Evolutionary conservation across 53 echinoderm and acorn worm species (phyloP).

Genomic region (Hippasteria phrygiana): DNA sequence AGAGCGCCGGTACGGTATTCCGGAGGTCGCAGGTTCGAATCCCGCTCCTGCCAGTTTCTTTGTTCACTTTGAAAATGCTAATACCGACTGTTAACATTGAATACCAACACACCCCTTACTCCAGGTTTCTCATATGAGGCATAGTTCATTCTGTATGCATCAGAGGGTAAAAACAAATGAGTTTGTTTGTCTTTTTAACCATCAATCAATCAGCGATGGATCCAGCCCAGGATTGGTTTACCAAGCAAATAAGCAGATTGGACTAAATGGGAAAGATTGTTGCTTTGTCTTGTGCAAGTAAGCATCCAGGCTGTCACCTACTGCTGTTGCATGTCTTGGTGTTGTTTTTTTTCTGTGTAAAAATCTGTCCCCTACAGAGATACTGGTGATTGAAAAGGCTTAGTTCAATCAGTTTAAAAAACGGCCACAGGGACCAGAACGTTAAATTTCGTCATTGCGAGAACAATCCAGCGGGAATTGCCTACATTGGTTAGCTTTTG

Average conservation of each 20-base stretch:
- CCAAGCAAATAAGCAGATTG: background rate
- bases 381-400: background rate
- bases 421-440: background rate
- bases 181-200: no score
- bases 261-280: background rate
- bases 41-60: no score
- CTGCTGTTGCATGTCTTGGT: slow-evolving; percentile 25
- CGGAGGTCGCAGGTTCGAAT: no score
- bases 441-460: background rate
- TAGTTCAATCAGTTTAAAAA: background rate
- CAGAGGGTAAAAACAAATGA: no score
- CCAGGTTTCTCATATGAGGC: no score
- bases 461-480: background rate
- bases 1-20: no score
- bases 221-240: background rate
- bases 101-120: no score
- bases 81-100: no score
- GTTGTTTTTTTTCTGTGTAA: background rate
- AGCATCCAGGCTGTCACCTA: background rate
- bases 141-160: no score
- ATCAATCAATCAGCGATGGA: no score
- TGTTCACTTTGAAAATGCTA: no score
- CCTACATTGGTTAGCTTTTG: background rate
- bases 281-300: background rate
- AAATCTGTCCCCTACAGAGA: no score